Evolutionary conservation across 1,140 invertebrate genomes (phyloP).

Genomic region (Neodiprion fabricii): DNA sequence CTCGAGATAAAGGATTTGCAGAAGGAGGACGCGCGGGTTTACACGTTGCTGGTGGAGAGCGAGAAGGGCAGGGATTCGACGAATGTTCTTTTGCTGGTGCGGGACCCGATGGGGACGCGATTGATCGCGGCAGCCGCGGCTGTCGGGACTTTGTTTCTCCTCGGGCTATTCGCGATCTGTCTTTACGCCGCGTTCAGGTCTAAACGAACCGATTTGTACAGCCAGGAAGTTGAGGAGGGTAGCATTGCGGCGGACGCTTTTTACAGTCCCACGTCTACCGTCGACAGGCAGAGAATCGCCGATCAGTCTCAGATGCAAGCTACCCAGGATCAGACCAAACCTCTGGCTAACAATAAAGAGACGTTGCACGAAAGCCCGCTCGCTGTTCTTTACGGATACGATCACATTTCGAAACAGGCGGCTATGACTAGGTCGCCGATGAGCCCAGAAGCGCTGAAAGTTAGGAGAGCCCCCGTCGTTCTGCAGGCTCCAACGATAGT

Average conservation of each 20-base stretch:
- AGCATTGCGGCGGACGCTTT: conserved; percentile 56
- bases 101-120: conserved; percentile 54
- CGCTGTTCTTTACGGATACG: conserved; percentile 56
- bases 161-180: conserved; percentile 46
- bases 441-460: conserved; percentile 59
- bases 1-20: conserved; percentile 55
- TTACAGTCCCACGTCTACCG: conserved; percentile 35
- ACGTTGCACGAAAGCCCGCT: conserved; percentile 45
- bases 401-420: conserved; percentile 51
- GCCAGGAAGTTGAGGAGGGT: conserved; percentile 50
- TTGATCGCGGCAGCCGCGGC: conserved; percentile 51
- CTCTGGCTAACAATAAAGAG: conserved; percentile 38
- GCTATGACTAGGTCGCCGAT: conserved; percentile 38
- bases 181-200: conserved; percentile 46
- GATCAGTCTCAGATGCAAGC: conserved; percentile 14
- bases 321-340: conserved; percentile 32
- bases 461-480: conserved; percentile 56
- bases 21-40: conserved; percentile 52
- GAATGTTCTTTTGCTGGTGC: conserved; percentile 48
- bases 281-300: conserved; percentile 38
- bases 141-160: conserved; percentile 47
- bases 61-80: conserved; percentile 56
- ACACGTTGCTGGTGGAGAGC: conserved; percentile 55
- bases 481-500: conserved; percentile 58
- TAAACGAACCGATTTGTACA: conserved; percentile 45